Percentiles rank a stretch among this genome's conserved stretches.
Evolutionary conservation across 2,113 vertebrate genomes (phyloP).

Genomic region (Hirundichthys speculiger): DNA sequence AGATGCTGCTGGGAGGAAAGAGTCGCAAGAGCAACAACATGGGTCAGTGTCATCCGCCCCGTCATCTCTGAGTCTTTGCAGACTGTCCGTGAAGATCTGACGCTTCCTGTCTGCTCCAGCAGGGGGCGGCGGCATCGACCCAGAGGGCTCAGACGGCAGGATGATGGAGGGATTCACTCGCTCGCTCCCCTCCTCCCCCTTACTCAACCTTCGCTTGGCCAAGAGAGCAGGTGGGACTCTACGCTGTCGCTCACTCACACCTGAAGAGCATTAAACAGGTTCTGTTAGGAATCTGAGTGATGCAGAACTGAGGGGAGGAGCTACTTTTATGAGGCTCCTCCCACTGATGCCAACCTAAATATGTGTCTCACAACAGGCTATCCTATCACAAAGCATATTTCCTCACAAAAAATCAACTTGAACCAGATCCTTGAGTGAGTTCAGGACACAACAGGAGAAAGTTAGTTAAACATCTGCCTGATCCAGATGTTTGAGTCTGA

Average conservation of each 20-base stretch:
- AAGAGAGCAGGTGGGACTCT: conserved; percentile 62
- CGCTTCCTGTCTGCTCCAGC: neutral
- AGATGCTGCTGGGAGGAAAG: conserved; percentile 96
- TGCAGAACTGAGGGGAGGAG: too few relatives aligned
- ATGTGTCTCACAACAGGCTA: too few relatives aligned
- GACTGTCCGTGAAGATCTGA: neutral
- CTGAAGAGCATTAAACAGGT: too few relatives aligned
- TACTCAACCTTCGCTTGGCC: conserved; percentile 61
- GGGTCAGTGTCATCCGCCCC: conserved; percentile 81
- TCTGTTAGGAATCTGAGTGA: too few relatives aligned
- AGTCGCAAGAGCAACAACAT: conserved; percentile 92
- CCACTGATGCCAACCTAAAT: too few relatives aligned
- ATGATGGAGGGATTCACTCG: conserved; percentile 71
- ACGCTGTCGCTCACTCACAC: conserved; percentile 1
- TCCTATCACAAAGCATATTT: too few relatives aligned
- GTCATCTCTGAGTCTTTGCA: neutral
- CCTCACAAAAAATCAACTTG: too few relatives aligned
- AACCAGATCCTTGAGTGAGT: too few relatives aligned
- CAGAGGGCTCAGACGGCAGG: conserved; percentile 58
- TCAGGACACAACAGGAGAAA: too few relatives aligned
- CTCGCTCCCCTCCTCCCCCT: conserved; percentile 73
- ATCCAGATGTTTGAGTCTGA: too few relatives aligned
- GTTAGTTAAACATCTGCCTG: too few relatives aligned
- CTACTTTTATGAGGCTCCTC: too few relatives aligned
- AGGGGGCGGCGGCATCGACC: conserved; percentile 49